These are phyloP conservation scores for Sisyra terminalis DNA, from an alignment of 2,888 invertebrate genomes.

Conservation along the genomic window DNA sequence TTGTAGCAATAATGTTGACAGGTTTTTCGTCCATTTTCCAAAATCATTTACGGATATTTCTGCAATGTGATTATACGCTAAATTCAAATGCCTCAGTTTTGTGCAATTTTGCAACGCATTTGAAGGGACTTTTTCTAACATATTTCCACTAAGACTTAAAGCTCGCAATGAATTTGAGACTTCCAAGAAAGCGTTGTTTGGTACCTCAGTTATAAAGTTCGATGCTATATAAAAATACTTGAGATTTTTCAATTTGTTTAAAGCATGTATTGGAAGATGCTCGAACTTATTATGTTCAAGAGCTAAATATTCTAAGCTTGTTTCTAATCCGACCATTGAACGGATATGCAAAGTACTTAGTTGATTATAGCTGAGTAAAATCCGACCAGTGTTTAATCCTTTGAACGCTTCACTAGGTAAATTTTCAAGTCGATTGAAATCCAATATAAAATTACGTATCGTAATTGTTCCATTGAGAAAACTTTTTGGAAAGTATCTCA, in stretches of 20 bases:
- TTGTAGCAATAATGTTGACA: conserved; percentile 64
- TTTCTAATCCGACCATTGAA: conserved; percentile 56
- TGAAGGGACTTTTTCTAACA: conserved; percentile 54
- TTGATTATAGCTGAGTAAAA: conserved; percentile 66
- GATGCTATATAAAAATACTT: conserved; percentile 72
- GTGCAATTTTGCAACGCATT: conserved; percentile 52
- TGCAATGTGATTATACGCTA: conserved; percentile 74
- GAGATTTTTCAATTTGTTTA: conserved; percentile 47
- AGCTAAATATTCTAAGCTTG: conserved; percentile 64
- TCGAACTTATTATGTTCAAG: conserved; percentile 63
- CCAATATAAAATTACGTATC: conserved; percentile 65
- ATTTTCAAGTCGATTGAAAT: conserved; percentile 55
- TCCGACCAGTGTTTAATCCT: conserved; percentile 53
- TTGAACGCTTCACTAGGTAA: conserved; percentile 50
- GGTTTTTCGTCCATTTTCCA: conserved; percentile 56
- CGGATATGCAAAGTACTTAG: conserved; percentile 50
- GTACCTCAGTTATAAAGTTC: conserved; percentile 49
- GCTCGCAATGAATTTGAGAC: conserved; percentile 50
- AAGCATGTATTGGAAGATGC: conserved; percentile 45
- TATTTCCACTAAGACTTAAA: conserved; percentile 67
- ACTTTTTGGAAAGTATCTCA: conserved; percentile 48
- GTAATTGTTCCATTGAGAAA: conserved; percentile 54
- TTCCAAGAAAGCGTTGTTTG: conserved; percentile 40
- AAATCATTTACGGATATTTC: conserved; percentile 65
- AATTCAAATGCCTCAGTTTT: conserved; percentile 68